Base-by-base conservation (phyloP, 2,888 invertebrate genomes). In the Caenorhabditis virilis region DNA sequence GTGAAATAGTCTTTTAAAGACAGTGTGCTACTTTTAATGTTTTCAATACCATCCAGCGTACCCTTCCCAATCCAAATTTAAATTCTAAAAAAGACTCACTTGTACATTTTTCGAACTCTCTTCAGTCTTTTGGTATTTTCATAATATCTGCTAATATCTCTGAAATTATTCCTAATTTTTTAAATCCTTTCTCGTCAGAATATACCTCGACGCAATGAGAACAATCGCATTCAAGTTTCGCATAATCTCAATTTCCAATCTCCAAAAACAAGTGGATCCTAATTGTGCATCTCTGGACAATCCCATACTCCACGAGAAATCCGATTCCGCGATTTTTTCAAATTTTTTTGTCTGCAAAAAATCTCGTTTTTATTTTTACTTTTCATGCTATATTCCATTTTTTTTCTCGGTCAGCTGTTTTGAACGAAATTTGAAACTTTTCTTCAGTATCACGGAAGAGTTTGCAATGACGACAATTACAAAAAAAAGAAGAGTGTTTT, bases 321-420 rank as follows among this genome's bases (percentile, higher is more conserved):
- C 73, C 35, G 71, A 75, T 23, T 80, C 78, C 11, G 76, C 74
- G 36, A 79, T 80, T 38, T 70, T 46, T 45, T 78, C 79, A 63
- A 79, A 78, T 48, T 79, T 80, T 58, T 74, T 73, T n/a, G 80
- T 80, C 79, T 79, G 62, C 53, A 76, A 66, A n/a, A 20, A 41
- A n/a, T 16, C 39, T 6, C 20, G 9, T 39, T 39, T 16, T 43
- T 43, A 25, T 43, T 25, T n/a, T 45, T 16, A 16, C 4, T 45
- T 45, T 16, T 27, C 25, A 30, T 42, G n/a, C n/a, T 4, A 15
- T 42, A 7, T 42, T 23, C 23, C 23, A 2, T 23, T 42, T 42
- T 22, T 23, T 42, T 42, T 2, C 15, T n/a, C 5, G 42, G 23
- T 42, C 41, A 55, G 25, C 36, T 45, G 43, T 42, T 5, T 42